phyloP scores from a whole-genome alignment of 2,797 vertebrate species.

The Tachyglossus aculeatus region DNA sequence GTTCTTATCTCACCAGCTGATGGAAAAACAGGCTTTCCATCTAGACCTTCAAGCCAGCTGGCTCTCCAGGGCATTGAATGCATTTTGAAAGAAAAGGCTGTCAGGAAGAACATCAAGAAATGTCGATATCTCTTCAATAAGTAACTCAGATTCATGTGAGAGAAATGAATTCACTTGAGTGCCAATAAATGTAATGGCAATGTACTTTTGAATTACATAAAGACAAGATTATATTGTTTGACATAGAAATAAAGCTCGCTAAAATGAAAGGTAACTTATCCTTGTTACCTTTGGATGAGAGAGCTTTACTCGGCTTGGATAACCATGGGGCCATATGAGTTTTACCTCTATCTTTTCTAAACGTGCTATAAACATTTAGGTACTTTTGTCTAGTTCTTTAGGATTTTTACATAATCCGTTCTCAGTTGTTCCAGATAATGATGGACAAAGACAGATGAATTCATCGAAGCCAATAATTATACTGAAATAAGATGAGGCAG shows the following conservation, averaged over 20 bases:
- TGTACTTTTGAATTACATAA: not conserved
- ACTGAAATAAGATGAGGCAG: too few relatives aligned
- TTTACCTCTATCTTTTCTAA: too few relatives aligned
- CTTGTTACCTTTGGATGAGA: not conserved
- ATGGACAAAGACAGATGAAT: too few relatives aligned
- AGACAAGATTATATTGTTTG: fast-evolving
- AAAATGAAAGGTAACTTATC: not conserved
- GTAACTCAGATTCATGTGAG: not conserved
- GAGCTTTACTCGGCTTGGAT: too few relatives aligned
- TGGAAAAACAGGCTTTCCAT: not conserved
- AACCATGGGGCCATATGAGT: too few relatives aligned
- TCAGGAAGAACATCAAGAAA: not conserved
- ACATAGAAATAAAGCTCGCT: not conserved
- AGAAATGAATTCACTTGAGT: not conserved
- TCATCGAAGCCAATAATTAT: too few relatives aligned
- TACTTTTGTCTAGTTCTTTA: too few relatives aligned
- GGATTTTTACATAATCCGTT: too few relatives aligned
- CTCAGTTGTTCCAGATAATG: too few relatives aligned
- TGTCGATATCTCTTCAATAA: not conserved
- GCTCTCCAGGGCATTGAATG: not conserved
- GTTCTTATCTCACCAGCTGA: fast-evolving
- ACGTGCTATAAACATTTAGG: too few relatives aligned
- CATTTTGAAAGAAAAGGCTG: not conserved
- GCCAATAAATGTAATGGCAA: not conserved
- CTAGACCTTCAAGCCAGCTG: too few relatives aligned